phyloP scores from a whole-genome alignment of 2,888 invertebrate genomes.

The Acronicta aceris region DNA sequence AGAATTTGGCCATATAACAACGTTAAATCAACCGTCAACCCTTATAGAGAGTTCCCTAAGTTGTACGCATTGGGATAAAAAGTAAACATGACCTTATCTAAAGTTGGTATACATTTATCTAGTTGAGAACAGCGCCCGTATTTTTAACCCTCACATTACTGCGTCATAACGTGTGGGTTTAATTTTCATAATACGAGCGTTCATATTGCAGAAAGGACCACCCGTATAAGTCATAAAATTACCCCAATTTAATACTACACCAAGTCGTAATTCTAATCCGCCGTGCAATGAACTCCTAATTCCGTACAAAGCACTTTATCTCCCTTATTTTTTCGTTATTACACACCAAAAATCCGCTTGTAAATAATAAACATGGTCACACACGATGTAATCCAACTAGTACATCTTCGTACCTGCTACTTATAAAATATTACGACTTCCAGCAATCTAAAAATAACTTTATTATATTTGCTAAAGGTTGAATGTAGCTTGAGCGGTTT shows the following conservation, averaged over 20 bases:
- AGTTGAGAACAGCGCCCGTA: background rate
- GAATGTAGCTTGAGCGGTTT: conserved; percentile 23
- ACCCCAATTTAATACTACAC: conserved; percentile 30
- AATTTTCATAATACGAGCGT: conserved; percentile 29
- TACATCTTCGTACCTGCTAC: conserved; percentile 48
- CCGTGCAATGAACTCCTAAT: conserved; percentile 33
- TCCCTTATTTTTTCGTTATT: conserved; percentile 30
- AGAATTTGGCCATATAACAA: too few species aligned
- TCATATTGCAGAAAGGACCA: conserved; percentile 24
- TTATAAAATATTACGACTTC: conserved; percentile 55
- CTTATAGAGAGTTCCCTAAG: background rate
- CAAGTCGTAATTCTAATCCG: conserved; percentile 17
- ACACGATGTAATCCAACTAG: conserved; percentile 56
- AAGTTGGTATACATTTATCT: background rate
- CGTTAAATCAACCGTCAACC: too few species aligned
- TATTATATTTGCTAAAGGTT: conserved; percentile 27
- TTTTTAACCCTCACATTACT: conserved; percentile 11
- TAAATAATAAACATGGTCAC: conserved; percentile 50
- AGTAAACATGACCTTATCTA: background rate
- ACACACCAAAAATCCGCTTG: conserved; percentile 30
- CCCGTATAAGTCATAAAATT: conserved; percentile 30
- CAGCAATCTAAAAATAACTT: conserved; percentile 23
- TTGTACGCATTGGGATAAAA: background rate
- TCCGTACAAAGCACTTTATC: conserved; percentile 19
- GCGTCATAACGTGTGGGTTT: conserved; percentile 24